Base-by-base conservation (phyloP, 2,113 vertebrate genomes). In the Thomomys bottae region DNA sequence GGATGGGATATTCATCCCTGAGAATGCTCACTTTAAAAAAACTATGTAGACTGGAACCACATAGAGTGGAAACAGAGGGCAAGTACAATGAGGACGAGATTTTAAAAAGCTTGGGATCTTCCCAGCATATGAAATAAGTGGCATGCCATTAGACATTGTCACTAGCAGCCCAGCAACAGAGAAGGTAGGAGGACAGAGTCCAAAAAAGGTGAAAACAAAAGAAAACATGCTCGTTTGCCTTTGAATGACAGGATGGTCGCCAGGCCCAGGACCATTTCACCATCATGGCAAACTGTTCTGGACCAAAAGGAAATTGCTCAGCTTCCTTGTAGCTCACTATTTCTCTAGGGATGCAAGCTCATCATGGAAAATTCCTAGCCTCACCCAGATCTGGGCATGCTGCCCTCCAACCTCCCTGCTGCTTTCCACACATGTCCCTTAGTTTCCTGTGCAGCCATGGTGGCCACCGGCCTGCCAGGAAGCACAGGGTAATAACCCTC, bases 11-110 rank as follows among this genome's bases (percentile, higher is more conserved):
- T 79, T 85, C 84, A 87, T 89, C 90, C 84, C 30, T 9, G 80
- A 91, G 70, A 81, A 87, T 7, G 12, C 9, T 82, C 83, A 8
- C 30, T 32, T 83, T 93, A 42, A 84, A 96, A 83, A 78, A 45
- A 45, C 45, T 36, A 23, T 6, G 40, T 57, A 49, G 64, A 71
- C 36, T 63, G 67, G 59, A 81, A 80, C 82, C 40, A 49, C 90
- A 92, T 63, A 23, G 40, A 83, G 59, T 54, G 20, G 45, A 92
- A 61, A 79, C 76, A 68, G 77, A 78, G 54, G 68, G 66, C 38
- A 67, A 81, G 49, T 17, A 28, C 38, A 21, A n/a, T 4, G 12
- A 45, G 49, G 36, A 20, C 5, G 36, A 91, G 64, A 79, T 28
- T 71, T 54, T 21, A 57, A 38, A 72, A 45, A 66, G 34, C 36